Percentiles rank a stretch among this genome's conserved stretches.
Evolutionary conservation across 2,797 vertebrate genomes (phyloP).

Genomic region (Phataginus tricuspis): DNA sequence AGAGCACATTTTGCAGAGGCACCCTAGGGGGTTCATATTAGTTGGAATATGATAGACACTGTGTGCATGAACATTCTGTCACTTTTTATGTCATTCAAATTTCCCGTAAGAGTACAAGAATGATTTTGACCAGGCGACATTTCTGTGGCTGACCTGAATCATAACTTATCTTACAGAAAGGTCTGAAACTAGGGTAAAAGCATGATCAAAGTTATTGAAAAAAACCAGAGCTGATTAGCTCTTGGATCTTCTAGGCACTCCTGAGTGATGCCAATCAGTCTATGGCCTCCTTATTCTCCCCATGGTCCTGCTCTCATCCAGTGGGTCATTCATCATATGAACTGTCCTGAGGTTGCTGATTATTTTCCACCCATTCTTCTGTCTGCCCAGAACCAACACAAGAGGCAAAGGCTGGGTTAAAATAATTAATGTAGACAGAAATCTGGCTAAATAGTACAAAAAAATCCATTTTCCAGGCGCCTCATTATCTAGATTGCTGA

Average conservation of each 20-base stretch:
- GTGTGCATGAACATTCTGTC: neutral
- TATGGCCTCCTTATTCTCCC: neutral
- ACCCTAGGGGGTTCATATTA: neutral
- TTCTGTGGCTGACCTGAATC: neutral
- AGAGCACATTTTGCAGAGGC: neutral
- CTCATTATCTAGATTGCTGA: slow-evolving; percentile 53
- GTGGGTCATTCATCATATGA: neutral
- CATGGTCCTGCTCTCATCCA: neutral
- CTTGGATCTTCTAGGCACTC: neutral
- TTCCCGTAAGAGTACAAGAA: neutral
- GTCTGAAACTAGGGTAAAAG: neutral
- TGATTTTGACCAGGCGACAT: neutral
- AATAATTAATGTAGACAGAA: slow-evolving; percentile 64
- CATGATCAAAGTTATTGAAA: neutral
- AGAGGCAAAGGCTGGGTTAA: slow-evolving; percentile 9
- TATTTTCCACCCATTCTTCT: slow-evolving; percentile 47
- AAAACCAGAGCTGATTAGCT: neutral
- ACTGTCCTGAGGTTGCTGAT: neutral
- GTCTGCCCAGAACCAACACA: slow-evolving; percentile 8
- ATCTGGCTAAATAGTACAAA: slow-evolving; percentile 35
- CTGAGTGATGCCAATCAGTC: neutral
- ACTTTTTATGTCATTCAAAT: neutral
- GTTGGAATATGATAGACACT: neutral
- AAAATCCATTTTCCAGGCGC: neutral
- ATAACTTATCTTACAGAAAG: neutral